Evolutionary conservation across 2,888 invertebrate species (phyloP).

Genomic region (Orchestes rusci): DNA sequence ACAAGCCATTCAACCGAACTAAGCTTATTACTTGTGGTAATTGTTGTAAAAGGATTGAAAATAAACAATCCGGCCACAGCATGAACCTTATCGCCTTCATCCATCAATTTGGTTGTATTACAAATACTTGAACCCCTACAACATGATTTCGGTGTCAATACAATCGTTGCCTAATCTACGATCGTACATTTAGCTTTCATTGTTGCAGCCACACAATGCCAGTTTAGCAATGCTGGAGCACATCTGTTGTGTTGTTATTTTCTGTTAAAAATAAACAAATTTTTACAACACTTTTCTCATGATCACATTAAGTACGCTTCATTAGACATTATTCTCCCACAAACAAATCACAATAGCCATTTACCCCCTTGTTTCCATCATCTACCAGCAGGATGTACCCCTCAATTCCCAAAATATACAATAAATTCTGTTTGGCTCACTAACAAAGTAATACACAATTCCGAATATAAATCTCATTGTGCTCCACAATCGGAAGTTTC

Average conservation of each 20-base stretch:
- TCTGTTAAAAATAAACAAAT: too few relatives aligned
- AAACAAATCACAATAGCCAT: constrained; percentile 24
- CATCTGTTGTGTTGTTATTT: constrained; percentile 42
- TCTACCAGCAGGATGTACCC: constrained; percentile 36
- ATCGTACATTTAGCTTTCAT: constrained; percentile 45
- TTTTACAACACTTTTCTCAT: too few relatives aligned
- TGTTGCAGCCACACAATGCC: constrained; percentile 40
- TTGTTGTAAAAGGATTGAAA: constrained; percentile 37
- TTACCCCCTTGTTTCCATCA: constrained; percentile 19
- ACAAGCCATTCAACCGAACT: constrained; percentile 29
- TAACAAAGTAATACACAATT: constrained; percentile 33
- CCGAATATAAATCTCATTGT: constrained; percentile 22
- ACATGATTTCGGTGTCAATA: constrained; percentile 43
- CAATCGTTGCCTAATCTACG: constrained; percentile 43
- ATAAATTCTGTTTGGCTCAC: constrained; percentile 33
- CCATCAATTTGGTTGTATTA: constrained; percentile 14
- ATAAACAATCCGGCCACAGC: constrained; percentile 38
- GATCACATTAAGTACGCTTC: constrained; percentile 14
- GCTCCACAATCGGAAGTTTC: constrained; percentile 30
- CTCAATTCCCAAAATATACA: constrained; percentile 36
- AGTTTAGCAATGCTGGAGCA: constrained; percentile 42
- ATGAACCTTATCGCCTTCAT: constrained; percentile 36
- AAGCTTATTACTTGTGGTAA: constrained; percentile 35
- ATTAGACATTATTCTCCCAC: constrained; percentile 18
- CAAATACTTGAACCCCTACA: constrained; percentile 37